Base-by-base conservation (phyloP, 2,888 invertebrate species). In the Synergus laeviventris region DNA sequence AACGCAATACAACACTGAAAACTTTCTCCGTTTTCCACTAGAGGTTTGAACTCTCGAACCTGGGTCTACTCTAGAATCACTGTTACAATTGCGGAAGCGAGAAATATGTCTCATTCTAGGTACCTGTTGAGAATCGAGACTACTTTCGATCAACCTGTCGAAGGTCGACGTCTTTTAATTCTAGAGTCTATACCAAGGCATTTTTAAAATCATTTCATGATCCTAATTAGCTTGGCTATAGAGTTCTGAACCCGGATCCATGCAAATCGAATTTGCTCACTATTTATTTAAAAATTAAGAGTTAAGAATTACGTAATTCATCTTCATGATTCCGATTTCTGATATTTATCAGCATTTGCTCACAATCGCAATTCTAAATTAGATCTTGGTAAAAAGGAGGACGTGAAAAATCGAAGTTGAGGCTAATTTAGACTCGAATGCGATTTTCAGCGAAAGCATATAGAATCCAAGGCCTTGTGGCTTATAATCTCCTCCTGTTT, bases 21-120 rank as follows among this genome's bases (percentile, higher is more conserved):
- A 70, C 70, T 70, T 70, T 70, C 70, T 70, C 70, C 31, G 0
- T 70, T 70, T 49, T 70, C 70, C 49, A 49, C 31, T 45, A 42
- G 45, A 70, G 42, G 24, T 12, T n/a, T 70, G 36, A 64, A 42
- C 39, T 39, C 39, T 64, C 64, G 42, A 70, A 70, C 70, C 56
- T 56, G 14, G 21, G 5, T 31, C 66, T 7, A 45, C 9, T 49
- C 31, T 38, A 9, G 11, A 70, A 49, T 31, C n/a, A 42, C 14
- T 31, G 56, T 56, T 56, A 56, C 56, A 56, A 49, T 70, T 31
- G 21, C 70, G 42, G 42, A 66, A 42, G 42, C 42, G 42, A 70
- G 45, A 45, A 70, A 70, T 66, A 70, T 45, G n/a, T 16, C 45
- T 70, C n/a, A 49, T 49, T 70, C 24, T 66, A n/a, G n/a, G n/a